Conservation (phyloP, 2,888 invertebrate genomes). For the Epistrophella euchroma region DNA sequence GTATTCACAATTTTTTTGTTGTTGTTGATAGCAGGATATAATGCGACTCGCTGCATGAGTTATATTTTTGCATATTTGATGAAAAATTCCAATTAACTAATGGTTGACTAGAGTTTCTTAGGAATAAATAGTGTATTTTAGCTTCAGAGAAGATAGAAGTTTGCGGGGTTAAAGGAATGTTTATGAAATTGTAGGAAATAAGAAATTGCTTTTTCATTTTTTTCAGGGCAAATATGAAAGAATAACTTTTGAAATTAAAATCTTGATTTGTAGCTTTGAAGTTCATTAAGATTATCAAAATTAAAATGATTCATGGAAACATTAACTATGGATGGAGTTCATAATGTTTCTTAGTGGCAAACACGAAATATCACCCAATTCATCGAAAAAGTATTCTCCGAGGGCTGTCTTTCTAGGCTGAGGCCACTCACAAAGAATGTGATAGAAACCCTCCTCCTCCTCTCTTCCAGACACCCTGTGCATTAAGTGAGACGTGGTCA, state of each 20-base stretch:
- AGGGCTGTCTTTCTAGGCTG: no score
- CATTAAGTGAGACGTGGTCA: no score
- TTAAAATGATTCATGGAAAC: not conserved
- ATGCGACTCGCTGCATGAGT: not conserved
- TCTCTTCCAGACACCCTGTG: no score
- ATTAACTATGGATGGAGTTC: no score
- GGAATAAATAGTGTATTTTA: not conserved
- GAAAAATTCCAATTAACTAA: slow-evolving; percentile 58
- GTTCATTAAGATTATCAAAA: not conserved
- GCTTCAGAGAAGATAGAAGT: not conserved
- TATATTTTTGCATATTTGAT: slow-evolving; percentile 54
- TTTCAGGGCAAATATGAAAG: not conserved
- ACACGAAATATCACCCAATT: no score
- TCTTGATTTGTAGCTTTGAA: not conserved
- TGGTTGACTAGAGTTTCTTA: slow-evolving; percentile 27
- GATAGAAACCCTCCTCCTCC: no score
- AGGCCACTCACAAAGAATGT: no score
- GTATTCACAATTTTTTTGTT: slow-evolving; percentile 12
- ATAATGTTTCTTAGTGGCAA: no score
- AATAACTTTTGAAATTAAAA: not conserved
- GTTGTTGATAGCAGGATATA: not conserved
- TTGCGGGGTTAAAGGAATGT: not conserved
- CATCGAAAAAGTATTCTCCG: no score
- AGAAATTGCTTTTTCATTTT: not conserved
- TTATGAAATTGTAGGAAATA: not conserved